These are phyloP conservation scores for Plecotus auritus DNA, from an alignment of 2,113 vertebrate species.

Conservation along the genomic window DNA sequence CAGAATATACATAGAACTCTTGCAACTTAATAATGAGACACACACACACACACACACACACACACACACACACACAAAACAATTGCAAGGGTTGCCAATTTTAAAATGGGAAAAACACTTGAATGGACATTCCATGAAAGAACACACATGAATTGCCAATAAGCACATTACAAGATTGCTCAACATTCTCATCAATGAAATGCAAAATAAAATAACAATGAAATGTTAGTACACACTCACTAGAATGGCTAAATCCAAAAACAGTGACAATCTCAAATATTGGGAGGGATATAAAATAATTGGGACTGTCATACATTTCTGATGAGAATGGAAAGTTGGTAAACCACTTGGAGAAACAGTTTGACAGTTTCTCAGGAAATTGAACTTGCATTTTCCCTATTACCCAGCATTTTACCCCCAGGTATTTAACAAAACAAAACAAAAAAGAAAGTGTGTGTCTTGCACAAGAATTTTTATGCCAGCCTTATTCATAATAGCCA, in stretches of 20 bases:
- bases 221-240: background rate
- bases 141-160: background rate
- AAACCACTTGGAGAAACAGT: background rate
- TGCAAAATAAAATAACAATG: background rate
- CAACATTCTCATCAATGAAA: background rate
- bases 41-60: too few species aligned
- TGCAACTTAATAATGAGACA: background rate
- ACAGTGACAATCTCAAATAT: background rate
- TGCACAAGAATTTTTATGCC: background rate
- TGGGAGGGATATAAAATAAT: background rate
- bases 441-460: background rate
- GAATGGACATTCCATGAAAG: background rate
- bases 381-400: background rate
- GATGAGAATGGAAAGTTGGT: background rate
- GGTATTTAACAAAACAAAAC: background rate
- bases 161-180: background rate
- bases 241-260: background rate
- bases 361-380: background rate
- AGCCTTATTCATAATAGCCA: background rate
- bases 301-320: background rate
- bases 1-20: background rate
- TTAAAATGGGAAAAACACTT: background rate
- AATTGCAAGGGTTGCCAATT: background rate
- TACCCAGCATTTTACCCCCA: background rate
- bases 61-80: too few species aligned